Evolutionary conservation across 2,113 vertebrate species (phyloP), one percentile per base, ranked within the genome.

Genomic region (Pavo muticus): DNA sequence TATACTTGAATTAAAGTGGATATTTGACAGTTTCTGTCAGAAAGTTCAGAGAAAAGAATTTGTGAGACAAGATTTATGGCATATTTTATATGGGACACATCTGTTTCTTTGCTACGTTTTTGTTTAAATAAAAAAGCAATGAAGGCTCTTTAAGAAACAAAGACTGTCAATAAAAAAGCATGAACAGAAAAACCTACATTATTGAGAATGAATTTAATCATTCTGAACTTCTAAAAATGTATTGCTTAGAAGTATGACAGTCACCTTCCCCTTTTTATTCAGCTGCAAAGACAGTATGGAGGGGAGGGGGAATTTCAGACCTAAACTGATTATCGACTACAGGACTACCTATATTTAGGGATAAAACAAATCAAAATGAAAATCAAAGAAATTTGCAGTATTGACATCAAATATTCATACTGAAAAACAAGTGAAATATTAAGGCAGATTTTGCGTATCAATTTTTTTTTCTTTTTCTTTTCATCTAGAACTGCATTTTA

Each of bases 11-110:
- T 98, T 97, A 98, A 98, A 98, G 97, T 97, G 97, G 96, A 87
- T 97, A 98, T 98, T 98, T 98, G 97, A 98, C 97, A 98, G 98
- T 97, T 98, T 98, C 97, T 98, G 97, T 98, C 97, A 97, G 97
- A 97, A 98, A 98, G 97, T 98, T 97, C 97, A 97, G 96, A 98
- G 97, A 94, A 98, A 98, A 97, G 96, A 98, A 97, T 97, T 97
- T 98, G 97, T 95, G 96, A 97, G 97, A 97, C 97, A 98, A 98
- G 98, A 98, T 98, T 98, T 98, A 98, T 97, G 97, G 95, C 97
- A 96, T 97, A 97, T 98, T 98, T 98, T 98, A 98, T 98, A 96
- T 94, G 96, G 91, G 94, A 96, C 97, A 98, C 97, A 98, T 98
- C 97, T 98, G 98, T 98, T 98, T 98, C 97, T 98, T 98, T 97